phyloP scores from a whole-genome alignment of 2,888 invertebrate species.

The Conops quadrifasciatus region DNA sequence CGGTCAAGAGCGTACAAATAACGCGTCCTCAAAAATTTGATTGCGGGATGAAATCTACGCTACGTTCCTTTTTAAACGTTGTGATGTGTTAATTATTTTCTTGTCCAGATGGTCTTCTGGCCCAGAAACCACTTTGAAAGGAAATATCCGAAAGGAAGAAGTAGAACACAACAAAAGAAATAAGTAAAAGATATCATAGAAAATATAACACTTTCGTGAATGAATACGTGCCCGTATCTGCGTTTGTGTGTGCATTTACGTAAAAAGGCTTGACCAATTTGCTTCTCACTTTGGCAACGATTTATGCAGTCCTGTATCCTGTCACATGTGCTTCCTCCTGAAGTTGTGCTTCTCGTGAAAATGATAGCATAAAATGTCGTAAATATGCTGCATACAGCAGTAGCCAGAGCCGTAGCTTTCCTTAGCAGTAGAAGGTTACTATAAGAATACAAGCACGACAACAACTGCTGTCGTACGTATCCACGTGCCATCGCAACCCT shows the following conservation, averaged over 20 bases:
- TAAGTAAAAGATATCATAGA: no score
- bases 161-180: no score
- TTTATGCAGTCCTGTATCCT: constrained; percentile 14
- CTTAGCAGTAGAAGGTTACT: constrained; percentile 29
- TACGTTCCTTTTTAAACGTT: no score
- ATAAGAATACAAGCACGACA: constrained; percentile 16
- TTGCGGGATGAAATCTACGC: no score
- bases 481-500: background rate
- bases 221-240: no score
- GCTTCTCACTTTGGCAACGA: constrained; percentile 4
- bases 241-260: background rate
- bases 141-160: no score
- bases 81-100: no score
- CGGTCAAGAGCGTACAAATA: no score
- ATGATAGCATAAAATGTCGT: constrained; percentile 10
- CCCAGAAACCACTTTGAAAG: no score
- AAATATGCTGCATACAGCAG: constrained; percentile 12
- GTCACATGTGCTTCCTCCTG: background rate
- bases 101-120: no score
- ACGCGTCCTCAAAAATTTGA: no score
- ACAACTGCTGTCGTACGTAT: constrained; percentile 21
- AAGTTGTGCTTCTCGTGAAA: background rate
- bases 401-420: background rate
- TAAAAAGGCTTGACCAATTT: background rate
- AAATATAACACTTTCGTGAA: no score